Base-by-base conservation (phyloP, 2,113 vertebrate genomes). In the Rhinoderma darwinii region DNA sequence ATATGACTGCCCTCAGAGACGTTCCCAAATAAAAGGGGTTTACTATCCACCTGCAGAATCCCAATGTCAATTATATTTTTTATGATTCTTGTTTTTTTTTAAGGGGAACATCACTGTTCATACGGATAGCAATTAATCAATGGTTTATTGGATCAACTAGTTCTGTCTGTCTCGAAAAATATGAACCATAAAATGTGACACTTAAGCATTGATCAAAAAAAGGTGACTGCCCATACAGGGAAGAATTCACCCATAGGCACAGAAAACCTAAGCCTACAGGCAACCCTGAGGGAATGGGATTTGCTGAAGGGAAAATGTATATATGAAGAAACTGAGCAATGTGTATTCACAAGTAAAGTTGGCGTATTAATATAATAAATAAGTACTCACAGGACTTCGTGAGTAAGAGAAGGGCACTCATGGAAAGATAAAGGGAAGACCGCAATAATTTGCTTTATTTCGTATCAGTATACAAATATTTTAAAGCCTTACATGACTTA, bases 71-170 rank as follows among this genome's bases (percentile, higher is more conserved):
- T 68, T 44, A 72, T 32, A 32, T 47, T 35, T 72, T 50, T 70
- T 83, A 82, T 44, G 37, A 44, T 68, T 35, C 63, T 51, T 70
- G 61, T 70, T 30, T 83, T 83, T 83, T 83, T 83, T 70, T 47
- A 70, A 51, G 25, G 43, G 41, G 81, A 44, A 35, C 61, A 50
- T 50, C 63, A 70, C 81, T 72, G 63, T 18, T 70, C n/a, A 15
- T 70, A 82, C 44, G 22, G 56, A 63, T 27, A 30, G 41, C 56
- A 43, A 30, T 44, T 39, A 27, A 82, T 63, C 39, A 66, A 82
- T 44, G 56, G 25, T 43, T 63, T 66, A 63, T 82, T 82, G 59
- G 37, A 82, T 63, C 39, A 66, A 27, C 59, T n/a, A 43, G 35
- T 39, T 4, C 22, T 15, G 25, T 41, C 54, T 66, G 39, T 27